Base-by-base conservation (phyloP, 1,140 invertebrate species). In the Procambarus virginalis region DNA sequence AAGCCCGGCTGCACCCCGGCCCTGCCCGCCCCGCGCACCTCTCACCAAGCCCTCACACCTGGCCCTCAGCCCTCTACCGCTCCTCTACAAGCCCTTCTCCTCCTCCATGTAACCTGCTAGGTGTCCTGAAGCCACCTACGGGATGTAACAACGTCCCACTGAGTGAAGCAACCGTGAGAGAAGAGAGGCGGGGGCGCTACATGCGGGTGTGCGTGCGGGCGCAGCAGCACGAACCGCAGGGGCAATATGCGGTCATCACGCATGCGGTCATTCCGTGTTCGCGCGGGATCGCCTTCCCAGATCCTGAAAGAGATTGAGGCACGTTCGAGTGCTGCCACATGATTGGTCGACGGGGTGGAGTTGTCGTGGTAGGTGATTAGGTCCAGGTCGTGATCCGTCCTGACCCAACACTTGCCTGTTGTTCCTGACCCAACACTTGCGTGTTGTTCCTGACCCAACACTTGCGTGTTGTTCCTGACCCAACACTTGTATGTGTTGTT, bases 241-340 rank as follows among this genome's bases (percentile, higher is more conserved):
- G 77, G 77, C 77, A 51, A 49, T 79, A 58, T 51, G 48, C 17
- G 77, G 17, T 10, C 77, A 49, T 79, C 77, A 79, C 77, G 77
- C 77, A 79, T 58, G 48, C 77, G 48, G 77, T 58, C 77, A 79
- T 51, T 49, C 48, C 51, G 77, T 79, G 77, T n/a, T 79, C 77
- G 77, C 77, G n/a, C 77, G 77, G 77, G 51, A 51, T 79, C 77
- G 34, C 77, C 46, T 51, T 79, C 77, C 51, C 77, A 79, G 77
- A 79, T 79, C 77, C 77, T 17, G 48, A 34, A 20, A 20, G 20
- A 49, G 77, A 79, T 79, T 79, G 76, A 78, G 76, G 12, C 49
- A 48, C n/a, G 46, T 12, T 10, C 48, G 17, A 79, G 22, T 20
- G 48, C 77, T 17, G 48, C 77, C n/a, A n/a, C 51, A 55, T 55